Evolutionary conservation across 2,113 vertebrate species (phyloP).

Genomic region (Corythaeola cristata): DNA sequence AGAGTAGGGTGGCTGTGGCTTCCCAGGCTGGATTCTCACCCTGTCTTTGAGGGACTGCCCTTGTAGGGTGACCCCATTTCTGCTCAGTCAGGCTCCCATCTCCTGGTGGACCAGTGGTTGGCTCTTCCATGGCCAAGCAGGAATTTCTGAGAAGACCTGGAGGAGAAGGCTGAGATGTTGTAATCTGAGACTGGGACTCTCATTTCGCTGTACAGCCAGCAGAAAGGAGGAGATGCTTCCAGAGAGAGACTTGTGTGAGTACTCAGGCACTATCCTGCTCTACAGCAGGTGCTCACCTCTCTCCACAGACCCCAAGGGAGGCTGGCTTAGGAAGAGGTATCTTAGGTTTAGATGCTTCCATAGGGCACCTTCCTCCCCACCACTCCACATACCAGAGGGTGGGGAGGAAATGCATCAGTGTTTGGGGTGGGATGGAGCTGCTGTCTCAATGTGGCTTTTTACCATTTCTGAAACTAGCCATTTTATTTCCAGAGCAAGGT

Average conservation of each 20-base stretch:
- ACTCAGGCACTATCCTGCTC: too few relatives aligned
- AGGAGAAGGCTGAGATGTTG: background rate
- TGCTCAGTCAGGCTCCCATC: background rate
- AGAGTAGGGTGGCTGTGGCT: background rate
- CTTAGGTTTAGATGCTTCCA: background rate
- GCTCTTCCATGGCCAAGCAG: background rate
- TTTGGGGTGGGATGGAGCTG: background rate
- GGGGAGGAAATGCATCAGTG: background rate
- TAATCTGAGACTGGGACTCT: background rate
- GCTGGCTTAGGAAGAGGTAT: background rate
- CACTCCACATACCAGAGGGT: too few relatives aligned
- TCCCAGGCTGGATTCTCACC: background rate
- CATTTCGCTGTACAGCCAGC: background rate
- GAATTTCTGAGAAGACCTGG: background rate
- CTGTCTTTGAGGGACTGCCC: rapidly evolving
- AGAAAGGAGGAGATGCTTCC: background rate
- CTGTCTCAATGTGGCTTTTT: background rate
- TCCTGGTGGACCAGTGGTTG: background rate
- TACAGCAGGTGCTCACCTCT: background rate
- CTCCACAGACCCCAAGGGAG: background rate
- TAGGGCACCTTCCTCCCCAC: too few relatives aligned
- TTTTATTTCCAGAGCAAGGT: background rate
- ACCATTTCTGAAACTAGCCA: background rate
- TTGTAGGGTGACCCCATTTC: background rate
- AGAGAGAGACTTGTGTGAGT: background rate